Base-by-base conservation (phyloP, 1,140 invertebrate species). In the Drosophila athabasca region DNA sequence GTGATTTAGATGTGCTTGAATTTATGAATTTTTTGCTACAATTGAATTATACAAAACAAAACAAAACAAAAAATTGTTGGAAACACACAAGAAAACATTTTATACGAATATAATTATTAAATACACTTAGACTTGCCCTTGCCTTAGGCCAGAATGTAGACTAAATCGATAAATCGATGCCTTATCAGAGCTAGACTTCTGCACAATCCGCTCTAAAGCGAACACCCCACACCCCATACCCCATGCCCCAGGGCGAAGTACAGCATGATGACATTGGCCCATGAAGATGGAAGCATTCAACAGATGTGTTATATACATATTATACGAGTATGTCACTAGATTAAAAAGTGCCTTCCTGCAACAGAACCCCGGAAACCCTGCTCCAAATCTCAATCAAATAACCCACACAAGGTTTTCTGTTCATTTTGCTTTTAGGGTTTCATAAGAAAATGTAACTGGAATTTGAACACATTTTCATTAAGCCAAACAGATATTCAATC, bases 1-100 rank as follows among this genome's bases (percentile, higher is more conserved):
- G 84, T 89, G 84, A 89, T 89, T 88, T 89, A 89, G 76, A 89
- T 80, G 84, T 88, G 84, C 69, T 88, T 83, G 62, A 88, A 80
- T 71, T 78, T 73, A 76, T 69, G 59, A 52, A 66, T 67, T 70
- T 75, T 45, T 62, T 45, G 35, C 17, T 26, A 61, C 26, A 17
- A 60, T 39, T 39, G 49, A 81, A 82, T 74, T 78, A 64, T 76
- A 58, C 60, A 54, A 81, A 54, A 81, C n/a, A n/a, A n/a, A n/a
- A n/a, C n/a, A n/a, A n/a, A n/a, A n/a, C n/a, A n/a, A 80, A 59
- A 68, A 64, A 76, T 59, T 71, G 57, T 62, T 59, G 48, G 60
- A 58, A 59, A 45, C 66, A 68, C 60, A 55, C 59, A 75, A 61
- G n/a, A 69, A 80, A 31, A 61, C 51, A 61, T 44, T 66, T 35